Conservation (phyloP, 92 coral and sea anemone genomes). For the Umimayanthus chanpuru region DNA sequence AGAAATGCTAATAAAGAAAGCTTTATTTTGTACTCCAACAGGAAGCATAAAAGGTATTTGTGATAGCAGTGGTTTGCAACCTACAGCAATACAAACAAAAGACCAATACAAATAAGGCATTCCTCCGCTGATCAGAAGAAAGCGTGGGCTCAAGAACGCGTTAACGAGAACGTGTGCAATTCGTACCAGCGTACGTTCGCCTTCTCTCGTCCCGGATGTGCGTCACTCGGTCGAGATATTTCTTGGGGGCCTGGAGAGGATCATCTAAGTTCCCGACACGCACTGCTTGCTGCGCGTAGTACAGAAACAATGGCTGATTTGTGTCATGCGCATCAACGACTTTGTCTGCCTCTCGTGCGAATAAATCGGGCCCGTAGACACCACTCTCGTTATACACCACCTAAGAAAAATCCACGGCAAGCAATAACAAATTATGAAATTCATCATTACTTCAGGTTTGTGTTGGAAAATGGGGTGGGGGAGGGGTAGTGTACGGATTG, state of each 20-base stretch:
- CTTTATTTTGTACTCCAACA: too few relatives aligned
- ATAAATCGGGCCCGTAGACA: constrained; percentile 87
- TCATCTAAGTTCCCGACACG: constrained; percentile 91
- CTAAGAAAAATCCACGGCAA: constrained; percentile 44
- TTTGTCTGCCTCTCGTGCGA: constrained; percentile 91
- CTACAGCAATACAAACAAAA: not conserved
- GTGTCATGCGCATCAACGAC: constrained; percentile 72
- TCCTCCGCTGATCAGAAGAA: too few relatives aligned
- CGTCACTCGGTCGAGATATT: constrained; percentile 77
- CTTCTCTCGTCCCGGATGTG: constrained; percentile 82
- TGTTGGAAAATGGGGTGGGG: too few relatives aligned
- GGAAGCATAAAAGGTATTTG: too few relatives aligned
- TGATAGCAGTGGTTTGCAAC: too few relatives aligned
- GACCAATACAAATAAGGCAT: too few relatives aligned
- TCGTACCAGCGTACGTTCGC: constrained; percentile 85
- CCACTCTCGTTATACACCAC: constrained; percentile 95
- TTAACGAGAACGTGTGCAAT: not conserved
- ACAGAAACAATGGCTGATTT: constrained; percentile 87
- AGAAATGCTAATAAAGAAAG: too few relatives aligned
- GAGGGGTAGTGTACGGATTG: too few relatives aligned
- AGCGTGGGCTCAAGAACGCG: not conserved
- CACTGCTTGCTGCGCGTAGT: constrained; percentile 98
- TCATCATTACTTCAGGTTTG: too few relatives aligned
- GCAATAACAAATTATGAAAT: not conserved
- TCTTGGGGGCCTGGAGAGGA: constrained; percentile 93